A percentile compares a stretch with the other conserved stretches of the same genome.
phyloP scores from a whole-genome alignment of 2,888 invertebrate genomes.

The Dicranocentrus wangi region DNA sequence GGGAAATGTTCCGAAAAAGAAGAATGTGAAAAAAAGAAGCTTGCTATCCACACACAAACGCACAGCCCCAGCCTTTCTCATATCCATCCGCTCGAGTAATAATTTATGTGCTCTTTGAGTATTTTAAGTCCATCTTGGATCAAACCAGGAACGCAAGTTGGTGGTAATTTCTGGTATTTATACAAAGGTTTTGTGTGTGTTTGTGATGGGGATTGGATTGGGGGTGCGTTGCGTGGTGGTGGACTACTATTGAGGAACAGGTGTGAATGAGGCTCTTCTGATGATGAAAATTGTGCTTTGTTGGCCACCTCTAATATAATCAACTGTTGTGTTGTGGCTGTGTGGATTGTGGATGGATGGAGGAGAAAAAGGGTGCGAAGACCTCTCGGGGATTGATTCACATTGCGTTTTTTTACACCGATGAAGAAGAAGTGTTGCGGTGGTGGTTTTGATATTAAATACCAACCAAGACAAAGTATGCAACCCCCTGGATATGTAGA shows the following conservation, averaged over 20 bases:
- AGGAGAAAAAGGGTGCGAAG: conserved; percentile 55
- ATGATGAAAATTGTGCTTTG: conserved; percentile 60
- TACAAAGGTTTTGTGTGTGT: conserved; percentile 44
- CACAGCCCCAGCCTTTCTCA: neutral
- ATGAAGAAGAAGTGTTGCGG: too few species aligned
- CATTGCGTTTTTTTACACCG: conserved; percentile 30
- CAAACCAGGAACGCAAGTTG: conserved; percentile 44
- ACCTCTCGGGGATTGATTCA: conserved; percentile 63
- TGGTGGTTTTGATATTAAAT: neutral
- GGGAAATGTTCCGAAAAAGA: conserved; percentile 58
- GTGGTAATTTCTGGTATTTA: conserved; percentile 60
- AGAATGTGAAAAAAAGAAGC: conserved; percentile 61
- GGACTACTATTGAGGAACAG: conserved; percentile 59
- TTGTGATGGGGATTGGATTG: neutral
- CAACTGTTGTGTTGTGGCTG: too few species aligned
- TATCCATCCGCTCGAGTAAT: conserved; percentile 39
- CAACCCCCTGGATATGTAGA: conserved; percentile 51
- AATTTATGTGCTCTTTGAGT: conserved; percentile 65
- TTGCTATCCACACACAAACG: neutral
- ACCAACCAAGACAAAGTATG: conserved; percentile 21
- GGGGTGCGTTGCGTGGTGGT: too few species aligned
- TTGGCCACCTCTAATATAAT: conserved; percentile 60
- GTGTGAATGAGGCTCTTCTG: conserved; percentile 62
- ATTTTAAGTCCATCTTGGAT: conserved; percentile 51
- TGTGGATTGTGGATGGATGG: too few species aligned